phyloP scores from a whole-genome alignment of 2,888 invertebrate genomes.

The Xestia rhomboidea region DNA sequence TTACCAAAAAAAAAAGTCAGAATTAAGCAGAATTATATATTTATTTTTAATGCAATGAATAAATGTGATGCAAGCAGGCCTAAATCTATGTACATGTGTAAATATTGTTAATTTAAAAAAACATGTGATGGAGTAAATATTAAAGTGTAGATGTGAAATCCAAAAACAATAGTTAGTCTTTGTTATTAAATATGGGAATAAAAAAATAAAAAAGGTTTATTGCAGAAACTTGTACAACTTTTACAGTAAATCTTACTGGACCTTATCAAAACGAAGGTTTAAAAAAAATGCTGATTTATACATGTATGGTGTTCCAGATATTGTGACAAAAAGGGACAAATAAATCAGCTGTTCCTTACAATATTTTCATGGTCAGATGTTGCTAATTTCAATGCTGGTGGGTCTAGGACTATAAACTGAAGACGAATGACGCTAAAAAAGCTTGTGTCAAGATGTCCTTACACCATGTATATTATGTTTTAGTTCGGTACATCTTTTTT shows the following conservation, averaged over 20 bases:
- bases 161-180: constrained; percentile 25
- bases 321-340: background rate
- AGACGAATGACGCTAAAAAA: background rate
- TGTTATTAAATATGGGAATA: background rate
- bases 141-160: constrained; percentile 33
- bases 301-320: background rate
- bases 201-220: too few species aligned
- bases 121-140: constrained; percentile 5
- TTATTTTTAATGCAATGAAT: background rate
- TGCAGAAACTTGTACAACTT: too few species aligned
- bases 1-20: background rate
- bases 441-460: background rate
- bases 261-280: accelerated
- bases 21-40: background rate
- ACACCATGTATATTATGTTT: background rate
- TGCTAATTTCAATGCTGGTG: background rate
- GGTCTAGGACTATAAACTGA: background rate
- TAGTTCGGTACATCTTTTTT: constrained; percentile 15
- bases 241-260: too few species aligned
- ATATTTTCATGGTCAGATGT: background rate
- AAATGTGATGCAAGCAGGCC: background rate
- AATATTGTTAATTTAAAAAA: background rate
- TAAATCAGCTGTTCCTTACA: background rate
- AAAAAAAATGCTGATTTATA: background rate
- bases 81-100: constrained; percentile 2